These are phyloP conservation scores for Channallabes apus DNA, from an alignment of 2,797 vertebrate species.

Conservation along the genomic window DNA sequence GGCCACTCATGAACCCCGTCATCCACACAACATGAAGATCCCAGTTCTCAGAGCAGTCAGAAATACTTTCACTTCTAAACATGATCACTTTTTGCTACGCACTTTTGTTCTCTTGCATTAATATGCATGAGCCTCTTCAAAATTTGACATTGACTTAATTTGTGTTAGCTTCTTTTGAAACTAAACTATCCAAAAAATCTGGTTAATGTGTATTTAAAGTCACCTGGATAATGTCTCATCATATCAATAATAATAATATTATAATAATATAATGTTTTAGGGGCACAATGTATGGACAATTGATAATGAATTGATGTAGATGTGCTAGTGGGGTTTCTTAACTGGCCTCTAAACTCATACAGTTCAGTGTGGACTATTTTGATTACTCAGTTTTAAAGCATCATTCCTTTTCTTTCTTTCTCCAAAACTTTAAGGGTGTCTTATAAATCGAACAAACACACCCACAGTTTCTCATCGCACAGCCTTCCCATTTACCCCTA, in stretches of 20 bases:
- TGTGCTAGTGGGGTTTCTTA: neutral
- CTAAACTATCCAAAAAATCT: neutral
- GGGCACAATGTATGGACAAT: neutral
- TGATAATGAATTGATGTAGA: neutral
- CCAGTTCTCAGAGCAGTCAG: conserved; percentile 3
- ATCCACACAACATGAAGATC: conserved; percentile 34
- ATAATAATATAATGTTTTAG: neutral
- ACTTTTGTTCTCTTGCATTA: neutral
- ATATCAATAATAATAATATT: neutral
- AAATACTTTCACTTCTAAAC: conserved; percentile 13
- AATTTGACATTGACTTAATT: neutral
- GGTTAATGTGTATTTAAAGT: neutral
- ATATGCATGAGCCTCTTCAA: neutral
- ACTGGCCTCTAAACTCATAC: neutral
- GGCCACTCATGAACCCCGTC: conserved; percentile 46
- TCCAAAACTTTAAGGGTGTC: conserved; percentile 30
- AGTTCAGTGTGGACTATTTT: neutral
- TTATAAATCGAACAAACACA: conserved; percentile 40
- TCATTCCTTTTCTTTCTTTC: conserved; percentile 40
- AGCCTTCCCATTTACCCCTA: conserved; percentile 43
- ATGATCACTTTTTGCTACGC: neutral
- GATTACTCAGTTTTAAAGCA: neutral
- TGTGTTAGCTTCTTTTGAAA: conserved; percentile 2
- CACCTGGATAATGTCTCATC: neutral
- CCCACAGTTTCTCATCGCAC: conserved; percentile 47